Evolutionary conservation across 2,113 vertebrate species (phyloP), one percentile per base, ranked within the genome.

Genomic region (Nanorana parkeri): DNA sequence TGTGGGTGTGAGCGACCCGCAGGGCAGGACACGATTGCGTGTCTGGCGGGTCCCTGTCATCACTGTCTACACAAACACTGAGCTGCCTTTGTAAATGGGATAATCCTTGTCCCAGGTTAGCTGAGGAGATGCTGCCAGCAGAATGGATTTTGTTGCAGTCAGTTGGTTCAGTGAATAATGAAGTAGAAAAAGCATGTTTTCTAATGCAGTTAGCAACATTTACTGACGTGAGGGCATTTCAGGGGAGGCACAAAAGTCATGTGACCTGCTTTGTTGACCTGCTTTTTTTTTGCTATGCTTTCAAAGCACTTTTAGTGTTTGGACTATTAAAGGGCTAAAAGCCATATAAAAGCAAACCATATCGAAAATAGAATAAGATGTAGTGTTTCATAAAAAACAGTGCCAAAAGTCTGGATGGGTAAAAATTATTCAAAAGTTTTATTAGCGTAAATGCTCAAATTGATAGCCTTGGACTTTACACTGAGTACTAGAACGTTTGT

Each of bases 51-150:
- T 60, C 17, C 29, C 41, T 61, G 72, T 75, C 72, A 75, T 75
- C 72, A 75, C 55, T 75, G 56, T 20, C 56, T 75, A 21, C 56
- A 4, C 69, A 60, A 74, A 58, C 55, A 75, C 29, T 36, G 29
- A 17, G 29, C 17, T 10, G 17, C n/a, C 21, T 75, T 61, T 61
- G 72, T 75, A 28, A 75, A 41, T 55, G 41, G 72, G 29, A 29
- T 75, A 61, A 75, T 75, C 72, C 72, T 75, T 61, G 32, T 75
- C 36, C 28, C 29, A 75, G 71, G 71, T 74, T 74, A 74, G 55
- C 36, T 75, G 72, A 75, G 72, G 72, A 75, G 55, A 75, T 3
- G 29, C 72, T 58, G 72, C 60, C 72, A 60, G 55, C 41, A 41
- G 58, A 60, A 61, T 61, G 20, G 72, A 41, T 61, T 75, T 61